These are phyloP conservation scores for Watsonalla binaria DNA, from an alignment of 2,888 invertebrate genomes.

Conservation along the genomic window DNA sequence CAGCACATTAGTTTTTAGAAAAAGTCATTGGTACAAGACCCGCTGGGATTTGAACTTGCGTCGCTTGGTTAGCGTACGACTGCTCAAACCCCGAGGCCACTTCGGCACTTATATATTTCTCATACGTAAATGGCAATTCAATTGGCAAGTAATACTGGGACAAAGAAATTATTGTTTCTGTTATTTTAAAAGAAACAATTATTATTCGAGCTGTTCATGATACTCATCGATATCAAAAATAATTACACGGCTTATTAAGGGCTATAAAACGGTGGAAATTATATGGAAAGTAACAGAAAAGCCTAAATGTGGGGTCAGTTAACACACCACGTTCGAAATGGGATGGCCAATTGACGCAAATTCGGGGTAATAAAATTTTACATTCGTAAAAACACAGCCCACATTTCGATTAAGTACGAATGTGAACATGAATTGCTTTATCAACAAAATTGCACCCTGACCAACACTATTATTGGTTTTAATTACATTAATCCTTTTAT, in stretches of 20 bases:
- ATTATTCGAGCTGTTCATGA: neutral
- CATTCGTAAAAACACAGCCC: slow-evolving; percentile 34
- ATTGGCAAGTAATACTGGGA: too few species aligned
- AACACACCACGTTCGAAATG: slow-evolving; percentile 40
- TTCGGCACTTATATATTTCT: too few species aligned
- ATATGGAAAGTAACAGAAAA: slow-evolving; percentile 31
- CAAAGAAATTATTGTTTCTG: neutral
- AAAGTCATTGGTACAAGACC: too few species aligned
- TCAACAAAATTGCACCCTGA: slow-evolving; percentile 15
- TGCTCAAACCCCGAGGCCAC: too few species aligned
- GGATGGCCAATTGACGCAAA: slow-evolving; percentile 53
- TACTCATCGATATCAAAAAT: slow-evolving; percentile 22
- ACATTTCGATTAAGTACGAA: slow-evolving; percentile 13
- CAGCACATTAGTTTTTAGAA: too few species aligned
- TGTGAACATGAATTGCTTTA: slow-evolving; percentile 26
- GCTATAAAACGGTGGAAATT: slow-evolving; percentile 41
- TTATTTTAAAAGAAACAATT: neutral
- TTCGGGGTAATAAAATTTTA: slow-evolving; percentile 67
- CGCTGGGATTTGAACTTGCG: too few species aligned
- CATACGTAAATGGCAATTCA: too few species aligned
- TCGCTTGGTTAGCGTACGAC: too few species aligned
- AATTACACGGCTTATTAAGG: slow-evolving; percentile 31
- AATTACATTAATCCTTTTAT: slow-evolving; percentile 1
- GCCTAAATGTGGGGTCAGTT: slow-evolving; percentile 34
- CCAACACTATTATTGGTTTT: slow-evolving; percentile 6